Base-by-base conservation (phyloP, 2,888 invertebrate species). In the Pseudococcus viburni region DNA sequence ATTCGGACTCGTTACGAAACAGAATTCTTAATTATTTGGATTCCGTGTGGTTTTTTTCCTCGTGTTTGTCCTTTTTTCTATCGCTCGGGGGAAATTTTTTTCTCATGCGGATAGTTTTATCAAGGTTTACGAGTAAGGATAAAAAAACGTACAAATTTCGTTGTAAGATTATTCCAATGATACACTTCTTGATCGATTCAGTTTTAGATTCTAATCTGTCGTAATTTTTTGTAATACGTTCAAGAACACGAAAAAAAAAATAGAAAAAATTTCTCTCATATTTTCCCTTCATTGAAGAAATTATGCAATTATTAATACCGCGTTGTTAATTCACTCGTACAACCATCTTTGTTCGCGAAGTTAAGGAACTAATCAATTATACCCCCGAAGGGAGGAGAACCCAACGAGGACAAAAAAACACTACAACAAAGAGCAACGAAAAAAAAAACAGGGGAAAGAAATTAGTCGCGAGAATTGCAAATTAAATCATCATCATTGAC, bases 251-350 rank as follows among this genome's bases (percentile, higher is more conserved):
- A 33, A 33, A 33, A 33, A 33, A 33, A 33, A 33, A 3, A 33
- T 33, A 3, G 26, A 33, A 33, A 33, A 33, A 33, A 2, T 3
- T 33, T 3, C 3, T 33, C 26, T 1, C 2, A 46, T 46, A 11
- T 46, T 46, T 46, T 64, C 8, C 19, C 1, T 19, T 19, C 64
- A 22, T 64, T 64, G 19, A 64, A 64, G 59, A 59, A 11, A 59
- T 59, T n/a, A n/a, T 7, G 17, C 59, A 11, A n/a, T 33, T 33
- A 33, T 33, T 33, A 1, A 33, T 2, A 2, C 6, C n/a, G 22
- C 64, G 33, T 33, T 22, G 68, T 73, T 73, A 33, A 73, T 73
- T 73, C 68, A 73, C 33, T 73, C 68, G 68, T 73, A 33, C 68
- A 26, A 73, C 19, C 1, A 33, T 6, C 22, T 73, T 73, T 73